Conservation (phyloP, 92 coral and sea anemone genomes). For the Paramuricea clavata region DNA sequence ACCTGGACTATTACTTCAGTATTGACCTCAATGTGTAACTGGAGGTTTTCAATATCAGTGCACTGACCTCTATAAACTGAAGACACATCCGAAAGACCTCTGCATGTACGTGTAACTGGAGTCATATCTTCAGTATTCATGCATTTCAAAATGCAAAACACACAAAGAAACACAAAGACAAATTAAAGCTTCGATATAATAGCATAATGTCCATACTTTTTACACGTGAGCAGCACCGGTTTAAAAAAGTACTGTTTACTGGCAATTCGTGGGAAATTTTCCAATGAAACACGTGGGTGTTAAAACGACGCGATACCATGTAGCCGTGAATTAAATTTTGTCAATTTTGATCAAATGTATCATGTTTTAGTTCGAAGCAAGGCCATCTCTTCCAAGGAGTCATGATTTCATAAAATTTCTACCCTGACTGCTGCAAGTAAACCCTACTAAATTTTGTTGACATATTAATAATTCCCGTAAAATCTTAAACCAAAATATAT, state of each 20-base stretch:
- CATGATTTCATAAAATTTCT: no score
- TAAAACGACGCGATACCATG: no score
- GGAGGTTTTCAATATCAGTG: neutral
- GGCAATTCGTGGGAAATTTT: neutral
- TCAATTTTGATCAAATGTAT: no score
- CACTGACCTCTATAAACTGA: neutral
- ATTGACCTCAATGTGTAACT: neutral
- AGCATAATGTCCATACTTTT: neutral
- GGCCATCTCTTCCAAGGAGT: no score
- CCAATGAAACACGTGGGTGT: neutral
- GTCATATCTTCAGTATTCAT: neutral
- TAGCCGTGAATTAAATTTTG: no score
- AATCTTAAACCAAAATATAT: no score
- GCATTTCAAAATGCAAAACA: neutral
- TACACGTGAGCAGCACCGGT: neutral
- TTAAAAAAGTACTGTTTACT: neutral
- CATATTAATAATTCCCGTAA: no score
- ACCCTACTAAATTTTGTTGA: no score
- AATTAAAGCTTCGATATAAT: neutral
- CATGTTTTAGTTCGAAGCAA: no score
- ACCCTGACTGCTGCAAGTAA: no score
- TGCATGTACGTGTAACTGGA: neutral
- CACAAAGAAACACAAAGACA: slow-evolving; percentile 3
- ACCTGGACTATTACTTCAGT: neutral
- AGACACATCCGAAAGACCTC: neutral